These are phyloP conservation scores for Poeciliopsis retropinna DNA, from an alignment of 2,113 vertebrate species.

Conservation along the genomic window DNA sequence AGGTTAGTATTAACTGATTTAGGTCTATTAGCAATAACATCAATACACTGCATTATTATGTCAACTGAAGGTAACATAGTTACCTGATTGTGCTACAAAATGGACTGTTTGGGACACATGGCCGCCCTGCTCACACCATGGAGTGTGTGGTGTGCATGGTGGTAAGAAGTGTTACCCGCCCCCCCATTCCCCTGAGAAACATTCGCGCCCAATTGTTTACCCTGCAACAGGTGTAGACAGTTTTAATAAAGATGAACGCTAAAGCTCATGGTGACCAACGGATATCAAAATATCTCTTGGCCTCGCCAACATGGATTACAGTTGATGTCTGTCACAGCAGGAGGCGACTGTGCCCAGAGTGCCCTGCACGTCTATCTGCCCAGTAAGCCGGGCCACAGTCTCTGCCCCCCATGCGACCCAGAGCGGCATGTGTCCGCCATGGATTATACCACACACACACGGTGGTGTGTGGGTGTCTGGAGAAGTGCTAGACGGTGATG, in stretches of 20 bases:
- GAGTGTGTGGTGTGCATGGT: not conserved
- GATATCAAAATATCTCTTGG: too few species aligned
- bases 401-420: slow-evolving; percentile 26
- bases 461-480: slow-evolving; percentile 54
- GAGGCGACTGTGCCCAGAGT: slow-evolving; percentile 14
- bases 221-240: too few species aligned
- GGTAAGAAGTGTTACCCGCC: too few species aligned
- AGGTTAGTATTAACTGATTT: too few species aligned
- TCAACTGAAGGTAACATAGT: too few species aligned
- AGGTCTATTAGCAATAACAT: too few species aligned
- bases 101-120: not conserved
- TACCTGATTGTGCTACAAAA: too few species aligned
- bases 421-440: slow-evolving; percentile 17
- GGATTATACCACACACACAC: slow-evolving; percentile 56
- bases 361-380: slow-evolving; percentile 7
- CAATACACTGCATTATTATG: too few species aligned
- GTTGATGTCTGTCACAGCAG: slow-evolving; percentile 57
- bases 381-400: slow-evolving; percentile 42
- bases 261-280: too few species aligned
- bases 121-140: not conserved
- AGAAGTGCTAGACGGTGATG: slow-evolving; percentile 50
- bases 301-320: slow-evolving; percentile 61
- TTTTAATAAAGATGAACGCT: too few species aligned
- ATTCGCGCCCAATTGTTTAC: too few species aligned
- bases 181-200: too few species aligned